Conservation (phyloP, 1,140 invertebrate genomes). For the Procambarus clarkii region DNA sequence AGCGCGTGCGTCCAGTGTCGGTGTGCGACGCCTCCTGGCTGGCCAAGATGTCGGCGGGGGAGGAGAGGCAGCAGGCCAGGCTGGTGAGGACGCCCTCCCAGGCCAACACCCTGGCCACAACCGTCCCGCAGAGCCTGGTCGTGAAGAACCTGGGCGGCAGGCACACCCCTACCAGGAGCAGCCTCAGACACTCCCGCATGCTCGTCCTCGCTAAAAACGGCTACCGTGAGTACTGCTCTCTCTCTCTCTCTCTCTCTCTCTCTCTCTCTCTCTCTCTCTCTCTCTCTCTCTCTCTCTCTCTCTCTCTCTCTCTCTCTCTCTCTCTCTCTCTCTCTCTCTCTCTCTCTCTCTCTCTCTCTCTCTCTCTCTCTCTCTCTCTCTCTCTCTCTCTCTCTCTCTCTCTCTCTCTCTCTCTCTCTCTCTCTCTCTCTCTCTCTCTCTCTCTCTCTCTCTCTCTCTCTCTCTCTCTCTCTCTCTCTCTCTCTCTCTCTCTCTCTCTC, state of each 20-base stretch:
- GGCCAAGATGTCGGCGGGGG: constrained; percentile 53
- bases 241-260: no score
- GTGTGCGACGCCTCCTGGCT: constrained; percentile 69
- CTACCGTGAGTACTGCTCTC: constrained; percentile 11
- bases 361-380: no score
- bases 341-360: no score
- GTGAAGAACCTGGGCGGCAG: constrained; percentile 74
- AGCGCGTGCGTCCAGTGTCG: constrained; percentile 67
- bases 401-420: no score
- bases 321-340: no score
- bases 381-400: no score
- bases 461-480: no score
- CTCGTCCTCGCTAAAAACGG: constrained; percentile 78
- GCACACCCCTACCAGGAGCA: constrained; percentile 84
- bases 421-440: neutral
- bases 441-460: neutral
- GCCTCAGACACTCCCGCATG: constrained; percentile 83
- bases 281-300: no score
- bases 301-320: no score
- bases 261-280: no score
- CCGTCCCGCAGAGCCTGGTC: constrained; percentile 83
- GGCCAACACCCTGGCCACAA: constrained; percentile 80
- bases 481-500: no score
- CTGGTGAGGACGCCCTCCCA: constrained; percentile 85
- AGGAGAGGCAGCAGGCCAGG: constrained; percentile 74